Evolutionary conservation across 1,140 invertebrate genomes (phyloP).

Genomic region (Magallana gigas): DNA sequence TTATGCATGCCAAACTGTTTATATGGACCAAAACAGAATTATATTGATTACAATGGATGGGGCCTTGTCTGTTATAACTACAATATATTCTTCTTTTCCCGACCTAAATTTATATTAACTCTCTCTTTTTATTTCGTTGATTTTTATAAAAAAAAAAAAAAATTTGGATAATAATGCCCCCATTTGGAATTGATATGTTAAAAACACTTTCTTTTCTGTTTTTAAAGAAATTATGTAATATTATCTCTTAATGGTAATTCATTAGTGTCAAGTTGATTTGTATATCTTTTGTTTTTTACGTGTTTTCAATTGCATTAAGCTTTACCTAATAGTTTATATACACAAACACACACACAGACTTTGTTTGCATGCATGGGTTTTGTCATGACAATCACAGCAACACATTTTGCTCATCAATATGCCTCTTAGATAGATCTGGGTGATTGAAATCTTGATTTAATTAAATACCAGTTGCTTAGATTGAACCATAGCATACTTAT

Average conservation of each 20-base stretch:
- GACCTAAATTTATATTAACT: too few relatives aligned
- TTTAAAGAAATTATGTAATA: too few relatives aligned
- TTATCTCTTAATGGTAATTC: too few relatives aligned
- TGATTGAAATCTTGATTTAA: neutral
- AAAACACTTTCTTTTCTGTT: too few relatives aligned
- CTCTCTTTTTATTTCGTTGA: neutral
- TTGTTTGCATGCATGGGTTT: constrained; percentile 2
- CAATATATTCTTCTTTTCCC: too few relatives aligned
- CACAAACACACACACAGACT: neutral
- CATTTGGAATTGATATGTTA: too few relatives aligned
- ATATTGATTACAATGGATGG: neutral
- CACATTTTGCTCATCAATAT: neutral
- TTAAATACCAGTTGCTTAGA: neutral
- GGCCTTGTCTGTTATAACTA: neutral
- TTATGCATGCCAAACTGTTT: neutral
- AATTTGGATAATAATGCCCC: too few relatives aligned
- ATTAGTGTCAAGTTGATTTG: too few relatives aligned
- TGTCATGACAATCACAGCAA: neutral
- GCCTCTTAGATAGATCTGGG: neutral
- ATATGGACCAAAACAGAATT: neutral
- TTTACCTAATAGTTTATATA: neutral
- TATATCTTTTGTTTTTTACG: too few relatives aligned
- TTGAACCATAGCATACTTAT: neutral
- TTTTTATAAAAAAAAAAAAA: too few relatives aligned
- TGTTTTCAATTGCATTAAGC: neutral